Evolutionary conservation across 37 sponge, comb jelly and placozoan genomes (phyloP).

Genomic region (Cladorhizidae sp.): DNA sequence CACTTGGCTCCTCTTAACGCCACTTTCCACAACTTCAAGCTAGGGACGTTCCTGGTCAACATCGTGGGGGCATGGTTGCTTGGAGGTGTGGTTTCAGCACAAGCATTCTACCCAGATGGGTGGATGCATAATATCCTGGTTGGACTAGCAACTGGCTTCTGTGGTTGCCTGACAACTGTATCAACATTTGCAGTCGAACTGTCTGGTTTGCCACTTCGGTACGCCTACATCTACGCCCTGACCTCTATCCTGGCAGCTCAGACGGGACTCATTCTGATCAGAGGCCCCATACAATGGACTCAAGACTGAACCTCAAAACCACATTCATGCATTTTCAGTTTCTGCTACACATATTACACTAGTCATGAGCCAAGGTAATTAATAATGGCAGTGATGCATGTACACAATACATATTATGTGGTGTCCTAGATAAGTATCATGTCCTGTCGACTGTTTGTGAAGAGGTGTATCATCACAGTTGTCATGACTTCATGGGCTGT

Average conservation of each 20-base stretch:
- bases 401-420: conserved; percentile 1
- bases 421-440: too few relatives aligned
- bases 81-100: conserved; percentile 4
- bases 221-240: conserved; percentile 22
- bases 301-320: neutral
- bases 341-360: neutral
- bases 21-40: conserved; percentile 24
- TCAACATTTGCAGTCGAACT: conserved; percentile 62
- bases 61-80: conserved; percentile 41
- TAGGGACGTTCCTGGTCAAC: conserved; percentile 68
- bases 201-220: conserved; percentile 21
- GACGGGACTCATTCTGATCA: conserved; percentile 17
- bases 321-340: neutral
- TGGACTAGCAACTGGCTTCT: conserved; percentile 58
- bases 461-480: neutral
- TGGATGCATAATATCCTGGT: neutral
- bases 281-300: conserved; percentile 21
- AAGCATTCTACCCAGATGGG: neutral
- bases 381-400: neutral
- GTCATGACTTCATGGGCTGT: conserved; percentile 41
- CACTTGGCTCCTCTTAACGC: conserved; percentile 44
- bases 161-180: conserved; percentile 74
- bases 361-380: neutral
- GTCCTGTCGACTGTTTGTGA: too few relatives aligned
- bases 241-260: conserved; percentile 42